Evolutionary conservation across 92 coral and sea anemone genomes (phyloP), one percentile per base, ranked within the genome.

Genomic region (Desmophyllum pertusum): DNA sequence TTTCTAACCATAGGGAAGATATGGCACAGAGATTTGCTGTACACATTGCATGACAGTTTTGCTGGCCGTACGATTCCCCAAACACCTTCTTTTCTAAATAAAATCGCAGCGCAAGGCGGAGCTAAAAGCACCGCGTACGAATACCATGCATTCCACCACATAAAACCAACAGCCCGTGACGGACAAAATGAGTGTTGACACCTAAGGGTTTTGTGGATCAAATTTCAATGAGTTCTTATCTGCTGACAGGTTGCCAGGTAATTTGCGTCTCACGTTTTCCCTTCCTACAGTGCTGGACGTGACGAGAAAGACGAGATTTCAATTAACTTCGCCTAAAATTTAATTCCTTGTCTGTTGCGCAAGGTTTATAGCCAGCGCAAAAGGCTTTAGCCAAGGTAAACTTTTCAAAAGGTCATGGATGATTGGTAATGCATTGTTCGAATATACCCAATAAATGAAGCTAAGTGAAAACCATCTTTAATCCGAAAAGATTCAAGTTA

Each of bases 131-230:
- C n/a, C n/a, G n/a, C 72, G 46, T 48, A 43, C 14, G 84, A 81
- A 91, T 93, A 84, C 97, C 89, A 53, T 2, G 85, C 42, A 91
- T 93, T 86, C 97, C 97, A 75, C 51, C 85, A 86, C 97, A 82
- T 72, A 59, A 73, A 73, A 39, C 55, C 88, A 89, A 51, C 75
- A 76, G 82, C 40, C 89, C 93, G 66, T 84, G 84, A 68, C 93
- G 25, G 52, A 46, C 70, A 88, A 62, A 86, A 53, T 70, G 59
- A 67, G 78, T 52, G 86, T 52, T 70, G 79, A 79, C 83, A 79
- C 75, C 62, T 66, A 8, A 43, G 18, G 30, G 45, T 43, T 64
- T 79, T 43, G 59, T 79, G 21, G 73, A 82, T 82, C 79, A 73
- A 82, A 72, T 82, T 82, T 82, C 86, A 71, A 72, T 82, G 70